Evolutionary conservation across 2,113 vertebrate species (phyloP), one percentile per base, ranked within the genome.

Genomic region (Pipra filicauda): DNA sequence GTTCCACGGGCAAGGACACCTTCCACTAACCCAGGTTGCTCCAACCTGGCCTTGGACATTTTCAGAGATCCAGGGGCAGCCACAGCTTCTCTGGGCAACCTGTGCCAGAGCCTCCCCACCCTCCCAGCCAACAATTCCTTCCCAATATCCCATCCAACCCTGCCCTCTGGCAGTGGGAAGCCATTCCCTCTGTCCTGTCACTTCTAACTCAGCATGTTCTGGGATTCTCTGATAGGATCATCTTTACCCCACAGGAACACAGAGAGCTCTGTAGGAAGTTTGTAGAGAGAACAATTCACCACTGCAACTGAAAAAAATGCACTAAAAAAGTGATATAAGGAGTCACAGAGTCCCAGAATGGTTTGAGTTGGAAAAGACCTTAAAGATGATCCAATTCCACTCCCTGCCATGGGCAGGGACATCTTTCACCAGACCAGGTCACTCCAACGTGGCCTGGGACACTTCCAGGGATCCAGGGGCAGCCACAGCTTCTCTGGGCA

Each of bases 321-420:
- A 5, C 39, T 64, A 26, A 21, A 23, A 54, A 66, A 58, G 10
- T 0, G 24, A 9, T 4, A 1, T 2, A 0, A 0, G 30, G 71
- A 51, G 30, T 31, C 43, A 18, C 24, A 35, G 61, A 37, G 16
- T 30, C 52, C 15, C 21, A 43, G 52, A 26, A 16, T 17, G 35
- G 43, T 2, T 51, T 67, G 44, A 39, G 39, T 30, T 61, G 59
- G 59, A 27, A 37, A 35, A 24, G 35, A 37, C 24, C n/a, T 61
- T 26, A 37, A 27, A 39, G 35, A 37, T 28, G 28, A 54, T 9
- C 16, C 51, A 52, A 27, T 28, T 28, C 27, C 28, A 31, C 2
- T 28, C 52, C 30, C 16, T 30, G 52, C 52, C 52, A 54, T 26
- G 11, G 59, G n/a, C 85, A 64, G 74, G 41, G 85, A 49, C 73